Base-by-base conservation (phyloP, 2,888 invertebrate species). In the Mythimna pallens region DNA sequence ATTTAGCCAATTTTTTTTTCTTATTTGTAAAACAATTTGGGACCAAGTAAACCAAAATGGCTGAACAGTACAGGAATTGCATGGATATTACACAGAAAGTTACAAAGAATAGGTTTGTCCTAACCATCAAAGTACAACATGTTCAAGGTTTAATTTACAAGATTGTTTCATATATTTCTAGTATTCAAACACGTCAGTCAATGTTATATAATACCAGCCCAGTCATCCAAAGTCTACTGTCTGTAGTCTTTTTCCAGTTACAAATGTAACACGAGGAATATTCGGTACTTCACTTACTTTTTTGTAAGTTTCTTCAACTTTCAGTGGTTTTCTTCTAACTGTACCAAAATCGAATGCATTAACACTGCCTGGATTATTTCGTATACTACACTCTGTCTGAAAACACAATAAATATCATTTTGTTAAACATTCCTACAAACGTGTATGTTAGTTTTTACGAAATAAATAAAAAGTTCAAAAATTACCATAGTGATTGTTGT, bases 301-400 rank as follows among this genome's bases (percentile, higher is more conserved):
- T 88, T 93, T 93, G 81, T 91, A 93, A 3, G 92, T 91, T 2
- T 92, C 90, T 9, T 87, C 82, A 14, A 86, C 58, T 87, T 92
- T 93, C 57, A 84, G 93, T 59, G 88, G 86, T 85, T 94, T 94
- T 76, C 95, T 90, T 88, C 97, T 92, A 47, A 94, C 84, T 36
- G 94, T 95, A 54, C 97, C 97, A 73, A 97, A 91, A 88, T 97
- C 97, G 66, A 97, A 89, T 34, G 94, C 92, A 88, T 97, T 97
- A 68, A 97, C 95, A 20, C 96, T 97, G 30, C 96, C 96, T 5
- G 96, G 95, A 69, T 97, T 93, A 80, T 97, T 96, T 83, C 94
- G 92, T 71, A 97, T 94, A 25, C 93, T 91, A 73, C 97, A 97
- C 76, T 96, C 91, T 0, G 97, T 97, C 97, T 97, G 92, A 72